Base-by-base conservation (phyloP, 2,888 invertebrate species). In the Schrankia costaestrigalis region DNA sequence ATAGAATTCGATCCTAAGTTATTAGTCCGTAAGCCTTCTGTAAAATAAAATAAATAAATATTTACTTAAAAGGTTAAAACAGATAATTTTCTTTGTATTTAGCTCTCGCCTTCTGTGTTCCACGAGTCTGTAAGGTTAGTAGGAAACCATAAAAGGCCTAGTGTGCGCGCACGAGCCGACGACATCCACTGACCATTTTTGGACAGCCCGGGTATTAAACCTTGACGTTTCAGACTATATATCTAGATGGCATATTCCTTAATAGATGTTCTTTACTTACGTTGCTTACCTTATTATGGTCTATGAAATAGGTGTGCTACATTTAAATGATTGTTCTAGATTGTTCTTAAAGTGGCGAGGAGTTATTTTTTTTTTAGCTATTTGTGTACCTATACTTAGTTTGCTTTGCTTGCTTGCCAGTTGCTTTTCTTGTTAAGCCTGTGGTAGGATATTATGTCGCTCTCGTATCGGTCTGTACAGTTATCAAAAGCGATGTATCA, bases 121-220 rank as follows among this genome's bases (percentile, higher is more conserved):
- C 36, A 57, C 66, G 66, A 68, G 63, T 24, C 3, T 74, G 67
- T 70, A 78, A 80, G 78, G 79, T 68, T 69, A 69, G 63, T 56
- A 50, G 47, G 69, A 71, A 70, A 60, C 85, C 85, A 60, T 86
- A 84, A 77, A 85, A 77, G 85, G 85, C 44, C 62, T 74, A 79
- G 64, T 45, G 44, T 56, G 53, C 48, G 63, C 59, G 69, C 68
- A 13, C 24, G 57, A 67, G 71, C 68, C 66, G 52, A 59, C 61
- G 56, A 62, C 71, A 64, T 61, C 52, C 43, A 52, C 66, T 44
- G 34, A 29, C 85, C 85, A 71, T 83, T 84, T 86, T 85, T 73
- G 82, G 84, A 55, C 45, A 57, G 54, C 33, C 26, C 59, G 47
- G 46, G 56, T 59, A 58, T 53, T 58, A 56, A 71, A 67, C 70